These are phyloP conservation scores for Lepidocolaptes lacrymiger DNA, from an alignment of 2,797 vertebrate species.

Conservation along the genomic window DNA sequence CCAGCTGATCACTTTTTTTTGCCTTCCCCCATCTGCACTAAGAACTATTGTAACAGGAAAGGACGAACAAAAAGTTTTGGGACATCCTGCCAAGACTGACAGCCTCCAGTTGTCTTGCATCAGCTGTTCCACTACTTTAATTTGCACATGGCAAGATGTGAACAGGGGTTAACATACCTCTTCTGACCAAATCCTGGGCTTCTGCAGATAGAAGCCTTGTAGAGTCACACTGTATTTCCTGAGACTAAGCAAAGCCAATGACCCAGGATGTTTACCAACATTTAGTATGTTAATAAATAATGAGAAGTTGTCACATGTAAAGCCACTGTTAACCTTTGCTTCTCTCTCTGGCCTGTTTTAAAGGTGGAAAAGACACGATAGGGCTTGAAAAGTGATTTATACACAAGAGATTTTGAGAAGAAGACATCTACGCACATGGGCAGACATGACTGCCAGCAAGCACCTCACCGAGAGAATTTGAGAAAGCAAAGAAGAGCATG, in stretches of 20 bases:
- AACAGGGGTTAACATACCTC: background rate
- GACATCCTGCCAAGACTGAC: background rate
- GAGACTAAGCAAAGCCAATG: background rate
- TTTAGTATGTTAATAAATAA: background rate
- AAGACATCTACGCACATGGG: background rate
- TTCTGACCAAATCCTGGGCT: background rate
- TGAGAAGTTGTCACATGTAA: background rate
- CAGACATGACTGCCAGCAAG: background rate
- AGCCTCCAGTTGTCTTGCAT: rapidly evolving
- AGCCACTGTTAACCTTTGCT: background rate
- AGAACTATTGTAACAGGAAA: background rate
- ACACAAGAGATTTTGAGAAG: background rate
- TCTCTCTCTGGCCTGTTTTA: background rate
- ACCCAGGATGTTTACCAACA: background rate
- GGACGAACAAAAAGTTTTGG: background rate
- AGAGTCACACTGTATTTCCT: background rate
- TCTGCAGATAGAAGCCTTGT: background rate
- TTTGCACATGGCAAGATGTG: background rate
- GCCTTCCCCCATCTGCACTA: rapidly evolving
- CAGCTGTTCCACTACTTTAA: background rate
- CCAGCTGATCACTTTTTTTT: background rate
- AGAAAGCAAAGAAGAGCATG: background rate
- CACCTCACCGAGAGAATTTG: background rate
- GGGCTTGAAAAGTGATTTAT: background rate
- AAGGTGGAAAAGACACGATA: background rate